Base-by-base conservation (phyloP, 2,113 vertebrate genomes). In the Brienomyrus brachyistius region DNA sequence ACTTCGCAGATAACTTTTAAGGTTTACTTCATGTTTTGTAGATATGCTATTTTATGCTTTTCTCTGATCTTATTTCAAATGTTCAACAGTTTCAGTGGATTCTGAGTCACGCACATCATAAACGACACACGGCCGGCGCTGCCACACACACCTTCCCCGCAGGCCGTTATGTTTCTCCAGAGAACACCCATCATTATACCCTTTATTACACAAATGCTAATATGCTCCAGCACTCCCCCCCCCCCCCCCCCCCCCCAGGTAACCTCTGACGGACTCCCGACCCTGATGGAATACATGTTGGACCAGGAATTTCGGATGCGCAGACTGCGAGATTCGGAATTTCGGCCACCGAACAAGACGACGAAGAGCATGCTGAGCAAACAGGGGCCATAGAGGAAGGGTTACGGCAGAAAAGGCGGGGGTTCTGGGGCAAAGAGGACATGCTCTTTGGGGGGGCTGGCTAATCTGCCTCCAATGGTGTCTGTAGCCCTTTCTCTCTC, bases 381-480 rank as follows among this genome's bases (percentile, higher is more conserved):
- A 19, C 15, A 15, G 13, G 4, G 74, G 21, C 82, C 23, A 47
- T 10, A 48, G n/a, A 47, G 82, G 17, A 74, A 21, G 43, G 21
- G 85, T 86, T 27, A 54, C 4, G 15, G 15, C 8, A 86, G 56
- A 50, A 54, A 11, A 56, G 56, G 45, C 19, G 8, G 74, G 59
- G 84, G 50, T 93, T 96, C 94, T 93, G 95, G 95, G 94, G 94
- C 94, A 96, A 95, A 96, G 95, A 96, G 88, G 87, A 88, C 17
- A 15, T 23, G 56, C 96, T 96, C 96, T 51, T 86, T 86, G 96
- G 96, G 19, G 96, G 96, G 93, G 96, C 95, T 95, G 96, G 96
- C 97, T 97, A 97, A 98, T 97, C 96, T 97, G 96, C 96, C 95
- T 97, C 97, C 96, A 97, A 95, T 96, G 97, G 96, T 95, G 96